Evolutionary conservation across 2,888 invertebrate species (phyloP), one percentile per base, ranked within the genome.

Genomic region (Entomobrya proxima): DNA sequence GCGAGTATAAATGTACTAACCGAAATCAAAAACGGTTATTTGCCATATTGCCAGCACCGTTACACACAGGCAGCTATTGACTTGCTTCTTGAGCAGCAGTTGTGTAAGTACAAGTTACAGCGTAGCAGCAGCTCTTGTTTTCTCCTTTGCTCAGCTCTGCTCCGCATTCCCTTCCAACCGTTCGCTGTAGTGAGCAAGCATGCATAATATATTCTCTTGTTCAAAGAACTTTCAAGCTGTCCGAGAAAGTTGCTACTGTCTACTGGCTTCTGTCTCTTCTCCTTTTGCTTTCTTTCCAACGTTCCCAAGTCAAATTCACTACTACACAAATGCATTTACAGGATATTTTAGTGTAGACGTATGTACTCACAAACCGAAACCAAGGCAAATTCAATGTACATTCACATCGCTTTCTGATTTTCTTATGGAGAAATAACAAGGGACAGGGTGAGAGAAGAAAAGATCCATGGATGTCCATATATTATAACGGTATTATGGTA

Each of bases 191-290:
- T n/a, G n/a, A n/a, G n/a, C n/a, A n/a, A n/a, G n/a, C n/a, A n/a
- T n/a, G n/a, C n/a, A n/a, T n/a, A n/a, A n/a, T n/a, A n/a, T n/a
- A n/a, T n/a, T n/a, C 21, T 52, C n/a, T 18, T 18, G 52, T 1
- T 52, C 47, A 50, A 50, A 50, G 40, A 5, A 44, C 2, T 9
- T 13, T 44, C n/a, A 58, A 30, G 11, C 9, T 4, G 30, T n/a
- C 58, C 58, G 64, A 67, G 64, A 67, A 67, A 67, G 64, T 37
- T 37, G n/a, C 37, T 24, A 58, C 64, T 21, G n/a, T n/a, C 27
- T 15, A 52, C 52, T 52, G 18, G n/a, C 52, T 61, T 18, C 6
- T 58, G 58, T 30, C 58, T 11, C 58, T 21, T 67, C 37, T 13
- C 1, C 21, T 37, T n/a, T n/a, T 67, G 18, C 64, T 67, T 64